These are phyloP conservation scores for Ennomos quercinarius DNA, from an alignment of 2,888 invertebrate genomes.

Conservation along the genomic window DNA sequence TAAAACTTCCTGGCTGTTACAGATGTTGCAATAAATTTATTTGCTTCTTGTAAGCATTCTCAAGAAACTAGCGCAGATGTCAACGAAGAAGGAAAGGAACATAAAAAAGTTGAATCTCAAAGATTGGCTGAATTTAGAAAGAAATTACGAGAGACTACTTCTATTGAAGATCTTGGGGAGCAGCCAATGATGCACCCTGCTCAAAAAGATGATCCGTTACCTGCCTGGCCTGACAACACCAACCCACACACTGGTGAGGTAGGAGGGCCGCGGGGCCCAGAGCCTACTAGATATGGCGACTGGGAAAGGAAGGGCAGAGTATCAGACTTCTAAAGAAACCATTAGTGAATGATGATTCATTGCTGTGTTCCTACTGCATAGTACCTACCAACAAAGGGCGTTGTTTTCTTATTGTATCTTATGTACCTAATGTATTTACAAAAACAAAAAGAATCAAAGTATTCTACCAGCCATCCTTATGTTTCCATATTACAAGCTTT, in stretches of 20 bases:
- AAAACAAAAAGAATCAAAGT: too few relatives aligned
- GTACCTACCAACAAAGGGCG: too few relatives aligned
- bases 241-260: conserved; percentile 98
- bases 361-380: not conserved
- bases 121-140: conserved; percentile 89
- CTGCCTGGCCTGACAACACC: conserved; percentile 93
- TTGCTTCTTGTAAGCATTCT: conserved; percentile 48
- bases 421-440: too few relatives aligned
- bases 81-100: conserved; percentile 44
- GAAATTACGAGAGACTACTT: conserved; percentile 89
- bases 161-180: conserved; percentile 91
- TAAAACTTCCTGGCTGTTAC: conserved; percentile 16
- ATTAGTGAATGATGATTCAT: not conserved
- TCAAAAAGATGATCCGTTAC: conserved; percentile 93
- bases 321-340: conserved; percentile 91
- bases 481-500: too few relatives aligned
- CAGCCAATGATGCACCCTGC: conserved; percentile 89
- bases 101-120: conserved; percentile 63
- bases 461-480: too few relatives aligned
- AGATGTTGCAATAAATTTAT: conserved; percentile 14
- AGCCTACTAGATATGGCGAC: conserved; percentile 99
- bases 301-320: conserved; percentile 99
- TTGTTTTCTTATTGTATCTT: too few relatives aligned
- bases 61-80: conserved; percentile 46
- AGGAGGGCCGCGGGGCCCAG: conserved; percentile 98